These are phyloP conservation scores for Mormyrops attenuatus DNA, from an alignment of 2,797 vertebrate genomes.

Conservation along the genomic window DNA sequence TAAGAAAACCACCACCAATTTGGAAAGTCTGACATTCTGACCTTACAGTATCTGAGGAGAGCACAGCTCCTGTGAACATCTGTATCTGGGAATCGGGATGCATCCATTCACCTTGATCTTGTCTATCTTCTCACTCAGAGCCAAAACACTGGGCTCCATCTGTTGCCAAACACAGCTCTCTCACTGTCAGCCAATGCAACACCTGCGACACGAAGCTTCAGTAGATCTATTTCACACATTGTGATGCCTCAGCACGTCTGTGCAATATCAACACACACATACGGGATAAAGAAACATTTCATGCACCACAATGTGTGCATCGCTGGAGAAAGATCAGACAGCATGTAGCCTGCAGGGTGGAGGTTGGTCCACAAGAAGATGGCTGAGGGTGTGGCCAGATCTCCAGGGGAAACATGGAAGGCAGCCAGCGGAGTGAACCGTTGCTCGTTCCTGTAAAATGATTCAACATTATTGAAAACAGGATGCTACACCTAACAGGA, in stretches of 20 bases:
- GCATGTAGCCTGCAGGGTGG: background rate
- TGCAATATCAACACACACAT: background rate
- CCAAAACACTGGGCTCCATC: background rate
- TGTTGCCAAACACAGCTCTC: background rate
- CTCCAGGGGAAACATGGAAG: background rate
- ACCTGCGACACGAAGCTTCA: background rate
- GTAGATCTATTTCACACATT: background rate
- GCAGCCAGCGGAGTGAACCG: background rate
- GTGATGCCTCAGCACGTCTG: background rate
- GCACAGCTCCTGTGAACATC: background rate
- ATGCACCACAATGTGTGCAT: background rate
- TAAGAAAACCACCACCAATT: background rate
- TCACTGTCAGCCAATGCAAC: background rate
- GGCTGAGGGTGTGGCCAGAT: background rate
- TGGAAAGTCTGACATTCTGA: background rate
- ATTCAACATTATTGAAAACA: background rate
- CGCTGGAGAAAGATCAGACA: background rate
- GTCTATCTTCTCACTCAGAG: background rate
- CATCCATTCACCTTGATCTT: background rate
- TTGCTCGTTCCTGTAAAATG: background rate
- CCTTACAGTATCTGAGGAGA: background rate
- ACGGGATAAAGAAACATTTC: background rate
- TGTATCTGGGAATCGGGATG: background rate
- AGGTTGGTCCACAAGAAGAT: background rate
- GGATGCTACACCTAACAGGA: background rate